Base-by-base conservation (phyloP, 2,113 vertebrate species). In the Pygoscelis antarcticus region DNA sequence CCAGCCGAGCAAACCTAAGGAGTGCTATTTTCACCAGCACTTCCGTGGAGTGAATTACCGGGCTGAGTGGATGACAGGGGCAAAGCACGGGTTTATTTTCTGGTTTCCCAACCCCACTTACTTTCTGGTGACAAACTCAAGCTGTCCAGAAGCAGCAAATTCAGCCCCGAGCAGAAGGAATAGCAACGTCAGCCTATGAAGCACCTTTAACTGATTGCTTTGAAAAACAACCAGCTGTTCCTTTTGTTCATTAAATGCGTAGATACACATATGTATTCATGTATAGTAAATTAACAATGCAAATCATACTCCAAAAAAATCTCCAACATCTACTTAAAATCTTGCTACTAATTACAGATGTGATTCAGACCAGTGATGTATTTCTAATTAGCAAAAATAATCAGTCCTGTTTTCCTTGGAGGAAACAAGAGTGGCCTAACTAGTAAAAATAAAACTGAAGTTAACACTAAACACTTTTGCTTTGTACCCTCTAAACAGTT, bases 371-470 rank as follows among this genome's bases (percentile, higher is more conserved):
- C 87, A 94, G 13, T 93, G 81, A 96, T 89, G 90, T 81, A 80
- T 62, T 95, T 93, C 92, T 90, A 97, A 97, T 96, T 87, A 97
- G 93, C 81, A 96, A 96, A 97, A 94, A 95, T 82, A 97, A 96
- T 95, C 93, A 78, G 90, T 66, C 34, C 25, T 83, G 36, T 95
- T 97, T 91, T 91, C 89, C 96, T 84, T 81, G 64, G 76, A 89
- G 95, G 54, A 96, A 71, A 89, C 12, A 13, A 92, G 44, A 32
- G 26, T 57, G 51, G 44, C 27, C 46, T 71, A 89, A 87, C 64
- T 47, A 93, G 88, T 10, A 17, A 87, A 96, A 95, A 84, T 77
- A 83, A 96, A 94, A 86, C 40, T 87, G 27, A 69, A 81, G 76
- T 81, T 84, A 71, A 74, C 36, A 83, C 40, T 82, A 83, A 94